Evolutionary conservation across 2,113 vertebrate species (phyloP), one percentile per base, ranked within the genome.

Genomic region (Poeciliopsis retropinna): DNA sequence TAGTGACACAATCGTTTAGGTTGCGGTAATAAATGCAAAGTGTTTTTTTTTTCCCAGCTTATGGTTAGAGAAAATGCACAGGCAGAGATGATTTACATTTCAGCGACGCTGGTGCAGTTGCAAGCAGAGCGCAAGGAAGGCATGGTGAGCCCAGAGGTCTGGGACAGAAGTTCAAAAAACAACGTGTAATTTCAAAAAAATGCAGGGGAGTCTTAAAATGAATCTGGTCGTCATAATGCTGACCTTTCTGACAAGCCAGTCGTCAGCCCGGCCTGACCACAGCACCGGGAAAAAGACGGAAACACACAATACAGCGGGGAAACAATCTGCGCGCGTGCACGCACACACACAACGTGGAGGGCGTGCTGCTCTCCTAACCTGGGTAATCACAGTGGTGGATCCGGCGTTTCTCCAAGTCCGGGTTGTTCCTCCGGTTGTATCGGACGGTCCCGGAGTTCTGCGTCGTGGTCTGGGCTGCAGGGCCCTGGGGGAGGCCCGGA

Each of bases 351-450:
- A 47, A 10, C 1, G 62, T 44, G 8, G 14, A 41, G 37, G 3
- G 5, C 31, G 44, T 81, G 70, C 11, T 27, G 15, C 31, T 27
- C 28, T 34, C 51, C 95, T 87, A 89, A 99, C 98, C 98, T 74
- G 96, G 96, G 72, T 98, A 99, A 91, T 98, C 97, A 93, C 98
- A 99, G 95, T 97, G 98, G 89, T 99, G 98, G 90, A 99, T 98
- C 63, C 98, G 94, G 54, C 98, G 94, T 73, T 99, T 99, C 92
- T 99, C 98, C 91, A 99, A 82, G 84, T 99, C 98, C 0, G 98
- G 98, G 87, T 99, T 99, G 91, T 96, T 99, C 90, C 97, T 97
- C 74, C 98, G 95, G 85, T 98, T 99, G 93, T 98, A 99, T 88
- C 97, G 95, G 83, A 95, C 94, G 11, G 96, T 91, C 88, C 95